phyloP scores from a whole-genome alignment of 2,113 vertebrate species.

The Phyllopteryx taeniolatus region DNA sequence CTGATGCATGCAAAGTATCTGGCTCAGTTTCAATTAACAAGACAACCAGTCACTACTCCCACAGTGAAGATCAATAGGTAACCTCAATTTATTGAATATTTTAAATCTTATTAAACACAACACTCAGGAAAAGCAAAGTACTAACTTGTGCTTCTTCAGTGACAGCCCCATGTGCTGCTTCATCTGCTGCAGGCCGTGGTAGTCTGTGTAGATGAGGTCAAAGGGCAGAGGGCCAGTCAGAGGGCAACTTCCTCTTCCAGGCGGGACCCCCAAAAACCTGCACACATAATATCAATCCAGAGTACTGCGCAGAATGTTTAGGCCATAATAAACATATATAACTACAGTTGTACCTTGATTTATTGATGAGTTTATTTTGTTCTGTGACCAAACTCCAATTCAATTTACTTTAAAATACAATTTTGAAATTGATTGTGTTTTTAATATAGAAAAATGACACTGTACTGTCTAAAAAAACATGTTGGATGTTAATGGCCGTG shows the following conservation, averaged over 20 bases:
- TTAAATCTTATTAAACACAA: no score
- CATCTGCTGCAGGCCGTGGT: constrained; percentile 96
- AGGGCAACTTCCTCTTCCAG: constrained; percentile 93
- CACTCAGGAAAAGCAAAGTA: not conserved
- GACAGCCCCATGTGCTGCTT: constrained; percentile 97
- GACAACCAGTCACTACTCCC: not conserved
- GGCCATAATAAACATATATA: no score
- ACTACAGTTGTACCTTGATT: no score
- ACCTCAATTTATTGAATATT: not conserved
- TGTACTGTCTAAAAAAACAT: no score
- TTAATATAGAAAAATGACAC: no score
- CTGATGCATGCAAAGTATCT: constrained; percentile 21
- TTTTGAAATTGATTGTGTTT: no score
- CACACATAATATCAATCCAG: constrained; percentile 15
- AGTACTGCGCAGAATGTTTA: not conserved
- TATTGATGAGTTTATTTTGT: no score
- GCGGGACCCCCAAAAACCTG: constrained; percentile 93
- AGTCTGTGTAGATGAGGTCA: constrained; percentile 97
- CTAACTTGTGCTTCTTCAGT: constrained; percentile 93
- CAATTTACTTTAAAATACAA: no score
- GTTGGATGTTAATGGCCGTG: no score
- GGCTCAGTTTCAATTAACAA: constrained; percentile 2
- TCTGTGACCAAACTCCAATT: no score
- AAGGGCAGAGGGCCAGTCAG: constrained; percentile 87
- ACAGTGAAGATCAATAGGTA: not conserved